phyloP scores from a whole-genome alignment of 2,888 invertebrate genomes.

The Drosophila lacicola region DNA sequence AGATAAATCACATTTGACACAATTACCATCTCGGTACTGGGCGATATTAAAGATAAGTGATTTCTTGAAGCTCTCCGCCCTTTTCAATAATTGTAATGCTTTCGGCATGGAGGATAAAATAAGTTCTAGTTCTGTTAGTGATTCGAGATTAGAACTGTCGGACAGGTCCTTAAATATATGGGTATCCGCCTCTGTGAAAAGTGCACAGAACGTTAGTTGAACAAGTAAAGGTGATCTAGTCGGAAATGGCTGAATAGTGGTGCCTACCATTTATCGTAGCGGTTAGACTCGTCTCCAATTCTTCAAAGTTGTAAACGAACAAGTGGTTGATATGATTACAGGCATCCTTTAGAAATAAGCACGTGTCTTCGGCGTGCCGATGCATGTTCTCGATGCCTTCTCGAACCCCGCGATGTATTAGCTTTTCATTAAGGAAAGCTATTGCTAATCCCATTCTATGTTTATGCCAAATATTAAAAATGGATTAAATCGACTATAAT shows the following conservation, averaged over 20 bases:
- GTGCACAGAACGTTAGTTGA: not conserved
- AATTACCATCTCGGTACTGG: conserved; percentile 89
- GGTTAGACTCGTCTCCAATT: not conserved
- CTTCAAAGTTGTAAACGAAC: conserved; percentile 5
- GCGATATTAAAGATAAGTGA: conserved; percentile 89
- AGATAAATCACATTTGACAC: not conserved
- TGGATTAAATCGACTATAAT: not conserved
- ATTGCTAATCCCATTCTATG: conserved; percentile 88
- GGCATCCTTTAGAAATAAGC: conserved; percentile 12
- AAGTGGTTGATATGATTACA: conserved; percentile 11
- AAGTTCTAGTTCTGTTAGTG: conserved; percentile 90
- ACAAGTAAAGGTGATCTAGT: not conserved
- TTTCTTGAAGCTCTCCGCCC: conserved; percentile 88
- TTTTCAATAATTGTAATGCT: conserved; percentile 88
- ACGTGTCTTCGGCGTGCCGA: conserved; percentile 2
- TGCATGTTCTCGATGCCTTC: not conserved
- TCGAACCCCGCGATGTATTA: not conserved
- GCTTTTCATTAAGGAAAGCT: conserved; percentile 16
- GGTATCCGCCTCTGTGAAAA: conserved; percentile 85
- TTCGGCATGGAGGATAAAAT: conserved; percentile 89
- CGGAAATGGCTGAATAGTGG: not conserved
- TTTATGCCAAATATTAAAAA: conserved; percentile 90
- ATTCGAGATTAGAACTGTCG: conserved; percentile 90
- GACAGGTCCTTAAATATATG: conserved; percentile 89
- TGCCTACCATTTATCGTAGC: not conserved